Evolutionary conservation across 1,140 invertebrate species (phyloP).

Genomic region (Pogonomyrmex californicus): DNA sequence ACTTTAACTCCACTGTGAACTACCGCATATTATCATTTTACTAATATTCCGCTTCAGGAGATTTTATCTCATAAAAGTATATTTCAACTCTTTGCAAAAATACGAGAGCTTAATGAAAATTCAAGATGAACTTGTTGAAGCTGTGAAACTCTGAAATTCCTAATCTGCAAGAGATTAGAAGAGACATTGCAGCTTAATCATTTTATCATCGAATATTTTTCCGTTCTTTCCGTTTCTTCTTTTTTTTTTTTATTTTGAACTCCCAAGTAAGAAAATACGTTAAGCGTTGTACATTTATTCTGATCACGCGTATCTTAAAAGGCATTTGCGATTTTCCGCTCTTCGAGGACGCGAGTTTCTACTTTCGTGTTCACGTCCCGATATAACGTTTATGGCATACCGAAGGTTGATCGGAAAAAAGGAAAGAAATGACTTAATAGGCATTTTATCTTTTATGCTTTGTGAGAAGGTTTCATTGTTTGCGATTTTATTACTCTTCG

Average conservation of each 20-base stretch:
- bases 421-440: neutral
- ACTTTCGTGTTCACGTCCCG: neutral
- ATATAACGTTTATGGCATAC: constrained; percentile 28
- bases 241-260: neutral
- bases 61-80: neutral
- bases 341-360: neutral
- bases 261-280: neutral
- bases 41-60: neutral
- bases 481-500: constrained; percentile 15
- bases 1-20: neutral
- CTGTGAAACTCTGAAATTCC: neutral
- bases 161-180: too few relatives aligned
- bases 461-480: neutral
- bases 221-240: neutral
- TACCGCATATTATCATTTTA: constrained; percentile 29
- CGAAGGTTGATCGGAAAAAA: neutral
- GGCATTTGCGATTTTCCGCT: constrained; percentile 22
- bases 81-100: neutral
- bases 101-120: neutral
- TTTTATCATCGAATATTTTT: neutral
- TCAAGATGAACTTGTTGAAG: neutral
- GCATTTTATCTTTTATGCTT: constrained; percentile 36
- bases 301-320: constrained; percentile 7
- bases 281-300: constrained; percentile 19
- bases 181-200: neutral